Conservation (phyloP, 2,113 vertebrate species). For the Aphyosemion australe region DNA sequence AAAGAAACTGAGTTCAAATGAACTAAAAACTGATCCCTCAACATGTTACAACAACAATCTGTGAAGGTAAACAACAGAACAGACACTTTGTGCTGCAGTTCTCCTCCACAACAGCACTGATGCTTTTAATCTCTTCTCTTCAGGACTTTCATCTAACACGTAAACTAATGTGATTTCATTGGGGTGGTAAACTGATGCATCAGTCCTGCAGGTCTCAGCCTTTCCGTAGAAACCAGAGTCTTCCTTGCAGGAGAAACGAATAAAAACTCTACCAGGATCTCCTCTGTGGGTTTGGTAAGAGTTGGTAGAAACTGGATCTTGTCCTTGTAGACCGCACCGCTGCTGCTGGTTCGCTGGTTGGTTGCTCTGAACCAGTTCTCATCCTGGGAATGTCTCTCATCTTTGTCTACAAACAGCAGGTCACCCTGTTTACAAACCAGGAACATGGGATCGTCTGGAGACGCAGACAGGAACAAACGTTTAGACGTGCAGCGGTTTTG, state of each 20-base stretch:
- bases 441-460: slow-evolving; percentile 80
- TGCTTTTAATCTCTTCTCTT: too few species aligned
- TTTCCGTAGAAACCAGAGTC: too few species aligned
- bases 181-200: too few species aligned
- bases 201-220: too few species aligned
- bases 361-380: slow-evolving; percentile 77
- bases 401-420: slow-evolving; percentile 81
- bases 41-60: too few species aligned
- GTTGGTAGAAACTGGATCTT: slow-evolving; percentile 83
- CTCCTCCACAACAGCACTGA: too few species aligned
- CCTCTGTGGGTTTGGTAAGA: slow-evolving; percentile 80
- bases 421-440: slow-evolving; percentile 87
- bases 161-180: too few species aligned
- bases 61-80: too few species aligned
- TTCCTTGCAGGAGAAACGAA: background rate
- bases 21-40: too few species aligned
- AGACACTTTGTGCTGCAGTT: too few species aligned
- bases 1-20: too few species aligned
- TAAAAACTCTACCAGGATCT: slow-evolving; percentile 81
- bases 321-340: slow-evolving; percentile 77
- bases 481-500: background rate
- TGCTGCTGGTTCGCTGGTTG: slow-evolving; percentile 83
- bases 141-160: too few species aligned
- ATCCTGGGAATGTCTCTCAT: slow-evolving; percentile 61
- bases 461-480: background rate